Percentiles rank a stretch among this genome's conserved stretches.
These are phyloP conservation scores for Lophius americanus DNA, from an alignment of 2,797 vertebrate species.

Conservation along the genomic window DNA sequence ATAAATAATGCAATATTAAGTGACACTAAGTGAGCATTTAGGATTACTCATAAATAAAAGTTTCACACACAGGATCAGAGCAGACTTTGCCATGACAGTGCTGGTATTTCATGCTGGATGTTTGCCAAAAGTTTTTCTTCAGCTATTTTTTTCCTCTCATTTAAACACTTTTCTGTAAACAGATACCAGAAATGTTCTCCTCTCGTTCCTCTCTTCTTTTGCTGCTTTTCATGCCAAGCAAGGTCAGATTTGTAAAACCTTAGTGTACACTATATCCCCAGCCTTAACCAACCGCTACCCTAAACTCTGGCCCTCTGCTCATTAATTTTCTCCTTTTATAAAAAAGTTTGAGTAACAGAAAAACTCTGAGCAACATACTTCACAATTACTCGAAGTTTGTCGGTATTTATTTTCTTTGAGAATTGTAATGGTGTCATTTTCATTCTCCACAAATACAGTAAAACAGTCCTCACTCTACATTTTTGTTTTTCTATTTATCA, in stretches of 20 bases:
- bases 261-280: not conserved
- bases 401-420: not conserved
- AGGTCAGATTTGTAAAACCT: not conserved
- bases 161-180: no score
- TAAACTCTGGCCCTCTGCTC: slow-evolving; percentile 7
- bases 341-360: not conserved
- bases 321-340: slow-evolving; percentile 25
- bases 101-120: slow-evolving; percentile 15
- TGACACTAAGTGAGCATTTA: not conserved
- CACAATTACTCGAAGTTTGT: not conserved
- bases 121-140: slow-evolving; percentile 21
- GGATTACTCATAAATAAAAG: no score
- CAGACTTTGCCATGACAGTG: not conserved
- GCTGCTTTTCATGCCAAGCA: not conserved
- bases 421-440: not conserved
- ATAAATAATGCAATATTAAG: not conserved
- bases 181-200: not conserved
- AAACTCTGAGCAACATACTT: no score
- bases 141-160: not conserved
- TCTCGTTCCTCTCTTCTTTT: not conserved
- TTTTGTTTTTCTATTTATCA: slow-evolving; percentile 9
- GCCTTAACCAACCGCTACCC: not conserved
- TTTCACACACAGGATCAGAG: slow-evolving; percentile 31
- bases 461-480: slow-evolving; percentile 12
- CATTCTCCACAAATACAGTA: no score